phyloP scores from a whole-genome alignment of 2,888 invertebrate species.

The Bugula neritina region DNA sequence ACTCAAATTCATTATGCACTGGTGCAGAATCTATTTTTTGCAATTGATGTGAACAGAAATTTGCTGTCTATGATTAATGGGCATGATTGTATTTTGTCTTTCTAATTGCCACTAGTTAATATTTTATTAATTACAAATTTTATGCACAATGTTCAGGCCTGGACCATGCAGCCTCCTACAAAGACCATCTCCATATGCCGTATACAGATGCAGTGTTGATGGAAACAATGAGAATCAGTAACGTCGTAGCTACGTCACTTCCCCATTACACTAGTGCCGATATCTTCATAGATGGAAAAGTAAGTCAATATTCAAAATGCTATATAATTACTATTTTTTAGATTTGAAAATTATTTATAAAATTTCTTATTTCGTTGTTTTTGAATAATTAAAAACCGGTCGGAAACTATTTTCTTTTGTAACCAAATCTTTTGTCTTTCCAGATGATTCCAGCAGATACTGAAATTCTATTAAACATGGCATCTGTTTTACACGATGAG shows the following conservation, averaged over 20 bases:
- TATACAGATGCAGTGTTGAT: conserved; percentile 6
- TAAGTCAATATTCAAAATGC: too few species aligned
- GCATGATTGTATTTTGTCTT: neutral
- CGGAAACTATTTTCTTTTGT: neutral
- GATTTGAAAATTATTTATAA: neutral
- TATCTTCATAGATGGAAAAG: neutral
- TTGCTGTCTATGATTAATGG: neutral
- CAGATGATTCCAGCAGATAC: neutral
- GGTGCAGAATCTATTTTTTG: too few species aligned
- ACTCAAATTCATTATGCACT: too few species aligned
- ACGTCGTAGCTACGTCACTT: neutral
- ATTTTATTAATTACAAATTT: neutral
- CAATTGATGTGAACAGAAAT: too few species aligned
- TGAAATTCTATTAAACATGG: neutral
- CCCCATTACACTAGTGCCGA: conserved; percentile 10
- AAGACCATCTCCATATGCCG: neutral
- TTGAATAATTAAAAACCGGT: neutral
- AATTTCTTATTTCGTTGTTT: neutral
- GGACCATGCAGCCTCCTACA: neutral
- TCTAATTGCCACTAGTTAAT: neutral
- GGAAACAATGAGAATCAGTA: neutral
- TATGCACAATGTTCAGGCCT: neutral
- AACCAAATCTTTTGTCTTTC: neutral
- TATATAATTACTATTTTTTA: too few species aligned
- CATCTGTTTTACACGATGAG: conserved; percentile 17